phyloP scores from a whole-genome alignment of 2,797 vertebrate species.

The Peromyscus nudipes region DNA sequence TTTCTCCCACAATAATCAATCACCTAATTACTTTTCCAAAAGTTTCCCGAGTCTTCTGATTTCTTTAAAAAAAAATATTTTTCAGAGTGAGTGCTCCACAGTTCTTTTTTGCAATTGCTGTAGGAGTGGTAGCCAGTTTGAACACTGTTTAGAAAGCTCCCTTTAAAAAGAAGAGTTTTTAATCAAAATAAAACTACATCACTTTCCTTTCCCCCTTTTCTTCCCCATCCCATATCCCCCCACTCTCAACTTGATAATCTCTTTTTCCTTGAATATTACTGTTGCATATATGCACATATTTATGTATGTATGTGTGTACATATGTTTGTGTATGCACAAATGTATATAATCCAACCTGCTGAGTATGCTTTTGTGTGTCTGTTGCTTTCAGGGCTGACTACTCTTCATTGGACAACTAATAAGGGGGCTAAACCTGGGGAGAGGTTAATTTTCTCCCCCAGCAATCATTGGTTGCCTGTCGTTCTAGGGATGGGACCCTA shows the following conservation, averaged over 20 bases:
- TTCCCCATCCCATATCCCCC: neutral
- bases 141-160: neutral
- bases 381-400: neutral
- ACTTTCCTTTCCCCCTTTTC: neutral
- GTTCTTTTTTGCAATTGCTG: neutral
- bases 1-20: neutral
- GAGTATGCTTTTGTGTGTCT: neutral
- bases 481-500: too few species aligned
- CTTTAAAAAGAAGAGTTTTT: neutral
- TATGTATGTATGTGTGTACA: too few species aligned
- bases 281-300: too few species aligned
- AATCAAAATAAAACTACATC: neutral
- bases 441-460: too few species aligned
- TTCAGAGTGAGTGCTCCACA: neutral
- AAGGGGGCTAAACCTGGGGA: neutral
- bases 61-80: slow-evolving; percentile 9
- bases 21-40: slow-evolving; percentile 29
- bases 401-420: neutral
- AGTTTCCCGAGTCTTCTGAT: neutral
- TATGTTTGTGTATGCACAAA: neutral
- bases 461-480: neutral
- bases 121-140: neutral
- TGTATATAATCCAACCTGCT: neutral
- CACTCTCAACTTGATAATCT: neutral
- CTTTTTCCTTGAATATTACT: neutral